Evolutionary conservation across 2,888 invertebrate genomes (phyloP).

Genomic region (Drosophila borborema): DNA sequence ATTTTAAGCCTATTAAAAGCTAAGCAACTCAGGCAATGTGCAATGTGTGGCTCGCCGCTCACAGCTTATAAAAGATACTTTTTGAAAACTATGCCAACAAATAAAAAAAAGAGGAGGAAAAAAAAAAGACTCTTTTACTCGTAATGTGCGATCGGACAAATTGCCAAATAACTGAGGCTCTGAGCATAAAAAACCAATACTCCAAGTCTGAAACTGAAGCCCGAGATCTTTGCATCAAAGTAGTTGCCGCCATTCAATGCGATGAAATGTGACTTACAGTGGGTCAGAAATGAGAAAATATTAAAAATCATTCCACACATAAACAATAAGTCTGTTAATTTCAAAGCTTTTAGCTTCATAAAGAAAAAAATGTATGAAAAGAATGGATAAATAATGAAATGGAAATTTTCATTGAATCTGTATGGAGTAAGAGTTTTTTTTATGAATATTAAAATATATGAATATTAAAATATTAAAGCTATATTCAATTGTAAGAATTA

Average conservation of each 20-base stretch:
- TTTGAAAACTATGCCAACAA: constrained; percentile 53
- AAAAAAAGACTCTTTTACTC: constrained; percentile 46
- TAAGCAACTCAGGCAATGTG: constrained; percentile 56
- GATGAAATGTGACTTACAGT: constrained; percentile 46
- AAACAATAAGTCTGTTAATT: constrained; percentile 2
- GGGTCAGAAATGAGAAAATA: constrained; percentile 21
- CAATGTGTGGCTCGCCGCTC: constrained; percentile 28
- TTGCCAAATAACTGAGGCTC: constrained; percentile 68
- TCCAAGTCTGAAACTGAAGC: constrained; percentile 27
- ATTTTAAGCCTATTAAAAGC: constrained; percentile 73
- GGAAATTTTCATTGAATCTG: not conserved
- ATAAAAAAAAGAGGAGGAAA: constrained; percentile 10
- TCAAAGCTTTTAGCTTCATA: not conserved
- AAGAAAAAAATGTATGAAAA: not conserved
- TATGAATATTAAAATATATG: not conserved
- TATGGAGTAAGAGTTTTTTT: too few species aligned
- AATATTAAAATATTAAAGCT: too few species aligned
- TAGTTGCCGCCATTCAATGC: constrained; percentile 45
- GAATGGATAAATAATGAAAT: not conserved
- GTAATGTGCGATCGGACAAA: constrained; percentile 68
- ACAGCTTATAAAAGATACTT: constrained; percentile 54
- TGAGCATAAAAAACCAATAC: constrained; percentile 47
- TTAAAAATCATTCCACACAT: constrained; percentile 3
- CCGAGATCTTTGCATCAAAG: constrained; percentile 68
- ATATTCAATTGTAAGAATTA: too few species aligned